These are phyloP conservation scores for Catalaphyllia jardinei DNA, from an alignment of 64 coral and sea anemone species.

Conservation along the genomic window DNA sequence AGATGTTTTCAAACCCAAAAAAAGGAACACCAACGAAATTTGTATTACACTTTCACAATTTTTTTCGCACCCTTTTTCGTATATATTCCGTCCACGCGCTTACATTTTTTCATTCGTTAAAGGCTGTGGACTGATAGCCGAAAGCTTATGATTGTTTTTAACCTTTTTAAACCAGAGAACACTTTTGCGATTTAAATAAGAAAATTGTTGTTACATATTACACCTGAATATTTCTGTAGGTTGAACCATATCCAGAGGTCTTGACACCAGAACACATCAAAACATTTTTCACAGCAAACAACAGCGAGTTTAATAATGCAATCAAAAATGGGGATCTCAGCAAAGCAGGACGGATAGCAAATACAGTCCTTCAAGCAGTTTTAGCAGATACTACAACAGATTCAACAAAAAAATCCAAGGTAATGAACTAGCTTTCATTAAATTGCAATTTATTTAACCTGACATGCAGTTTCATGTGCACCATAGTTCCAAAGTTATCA, in stretches of 20 bases:
- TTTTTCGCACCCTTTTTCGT: too few species aligned
- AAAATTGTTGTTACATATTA: background rate
- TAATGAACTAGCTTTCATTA: background rate
- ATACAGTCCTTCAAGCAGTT: slow-evolving; percentile 14
- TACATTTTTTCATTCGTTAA: too few species aligned
- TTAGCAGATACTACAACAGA: background rate
- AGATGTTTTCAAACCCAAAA: too few species aligned
- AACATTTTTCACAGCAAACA: background rate
- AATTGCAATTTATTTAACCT: background rate
- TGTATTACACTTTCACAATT: too few species aligned
- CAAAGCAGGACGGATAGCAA: slow-evolving; percentile 16
- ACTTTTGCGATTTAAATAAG: too few species aligned
- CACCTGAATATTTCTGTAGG: background rate
- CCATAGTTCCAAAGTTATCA: too few species aligned
- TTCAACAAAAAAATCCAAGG: background rate
- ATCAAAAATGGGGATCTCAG: background rate
- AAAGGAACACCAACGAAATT: too few species aligned
- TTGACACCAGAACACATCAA: background rate
- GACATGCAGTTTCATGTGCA: too few species aligned
- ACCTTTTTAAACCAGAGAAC: too few species aligned
- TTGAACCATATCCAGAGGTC: background rate
- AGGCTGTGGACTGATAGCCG: too few species aligned
- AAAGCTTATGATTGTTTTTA: too few species aligned
- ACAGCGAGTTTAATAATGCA: slow-evolving; percentile 4
- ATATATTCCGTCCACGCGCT: too few species aligned